A percentile compares a stretch with the other conserved stretches of the same genome.
Conservation (phyloP, 2,113 vertebrate species). For the Macrotus californicus region DNA sequence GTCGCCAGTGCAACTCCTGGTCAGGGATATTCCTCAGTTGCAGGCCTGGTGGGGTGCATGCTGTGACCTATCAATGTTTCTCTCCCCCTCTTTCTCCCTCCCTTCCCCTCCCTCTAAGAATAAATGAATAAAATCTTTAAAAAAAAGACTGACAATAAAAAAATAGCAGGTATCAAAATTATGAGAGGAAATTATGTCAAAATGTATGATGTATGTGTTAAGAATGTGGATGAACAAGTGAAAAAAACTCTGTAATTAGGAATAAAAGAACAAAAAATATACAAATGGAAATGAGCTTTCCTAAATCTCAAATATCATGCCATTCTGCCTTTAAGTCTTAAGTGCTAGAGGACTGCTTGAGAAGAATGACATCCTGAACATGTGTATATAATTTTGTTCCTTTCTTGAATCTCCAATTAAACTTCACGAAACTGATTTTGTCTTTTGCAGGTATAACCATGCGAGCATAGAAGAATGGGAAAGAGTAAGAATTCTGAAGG, state of each 20-base stretch:
- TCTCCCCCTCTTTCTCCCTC: background rate
- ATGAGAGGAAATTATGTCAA: conserved; percentile 3
- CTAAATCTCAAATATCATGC: background rate
- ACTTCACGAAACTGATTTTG: background rate
- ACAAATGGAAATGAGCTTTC: background rate
- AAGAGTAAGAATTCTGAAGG: background rate
- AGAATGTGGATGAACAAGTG: background rate
- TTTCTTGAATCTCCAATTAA: background rate
- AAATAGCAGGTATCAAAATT: background rate
- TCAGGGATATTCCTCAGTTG: background rate
- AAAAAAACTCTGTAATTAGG: background rate
- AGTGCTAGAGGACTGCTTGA: background rate
- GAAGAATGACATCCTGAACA: background rate
- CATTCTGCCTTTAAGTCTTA: background rate
- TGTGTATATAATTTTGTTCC: background rate
- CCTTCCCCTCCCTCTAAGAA: background rate
- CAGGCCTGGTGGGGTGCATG: background rate
- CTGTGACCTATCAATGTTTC: too few species aligned
- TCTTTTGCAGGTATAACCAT: background rate
- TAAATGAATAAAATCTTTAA: background rate
- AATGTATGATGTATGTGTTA: background rate
- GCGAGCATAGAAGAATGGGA: background rate
- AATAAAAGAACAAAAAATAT: background rate
- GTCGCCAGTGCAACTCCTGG: background rate
- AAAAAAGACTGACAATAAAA: background rate